Conservation (phyloP, 2,797 vertebrate genomes). For the Capromys pilorides region DNA sequence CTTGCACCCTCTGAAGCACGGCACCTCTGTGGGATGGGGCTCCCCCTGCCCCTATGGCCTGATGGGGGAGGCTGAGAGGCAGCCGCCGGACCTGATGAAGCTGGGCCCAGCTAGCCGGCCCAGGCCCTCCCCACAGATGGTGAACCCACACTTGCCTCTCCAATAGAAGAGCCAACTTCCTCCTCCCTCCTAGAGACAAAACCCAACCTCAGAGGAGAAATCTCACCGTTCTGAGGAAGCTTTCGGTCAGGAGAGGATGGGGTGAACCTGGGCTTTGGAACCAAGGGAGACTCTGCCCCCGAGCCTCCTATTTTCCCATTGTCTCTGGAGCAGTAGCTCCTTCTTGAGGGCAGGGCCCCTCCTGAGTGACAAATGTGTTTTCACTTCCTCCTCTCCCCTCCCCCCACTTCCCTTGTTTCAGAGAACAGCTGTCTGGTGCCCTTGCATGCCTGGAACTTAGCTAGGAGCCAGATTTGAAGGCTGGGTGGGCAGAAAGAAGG, state of each 20-base stretch:
- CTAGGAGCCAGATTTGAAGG: not conserved
- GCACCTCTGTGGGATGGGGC: not conserved
- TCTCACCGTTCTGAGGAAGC: constrained; percentile 54
- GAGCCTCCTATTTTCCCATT: not conserved
- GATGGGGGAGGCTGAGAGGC: not conserved
- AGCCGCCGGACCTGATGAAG: not conserved
- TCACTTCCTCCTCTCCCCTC: not conserved
- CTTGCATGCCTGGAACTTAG: not conserved
- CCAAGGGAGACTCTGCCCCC: constrained; percentile 22
- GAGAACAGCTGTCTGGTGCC: not conserved
- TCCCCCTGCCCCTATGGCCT: not conserved
- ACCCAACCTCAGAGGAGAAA: constrained; percentile 52
- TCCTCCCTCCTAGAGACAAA: constrained; percentile 49
- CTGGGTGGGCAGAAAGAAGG: not conserved
- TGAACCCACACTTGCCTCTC: constrained; percentile 7
- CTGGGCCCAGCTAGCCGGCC: not conserved
- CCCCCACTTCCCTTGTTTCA: not conserved
- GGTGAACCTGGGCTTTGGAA: constrained; percentile 32
- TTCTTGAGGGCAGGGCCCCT: not conserved
- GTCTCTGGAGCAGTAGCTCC: constrained; percentile 26
- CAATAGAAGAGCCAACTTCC: constrained; percentile 48
- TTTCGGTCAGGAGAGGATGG: constrained; percentile 42
- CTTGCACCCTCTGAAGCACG: not conserved
- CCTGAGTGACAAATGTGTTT: not conserved
- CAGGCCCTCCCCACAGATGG: not conserved